Evolutionary conservation across 1,140 invertebrate genomes (phyloP).

Genomic region (Laupala kohalensis): DNA sequence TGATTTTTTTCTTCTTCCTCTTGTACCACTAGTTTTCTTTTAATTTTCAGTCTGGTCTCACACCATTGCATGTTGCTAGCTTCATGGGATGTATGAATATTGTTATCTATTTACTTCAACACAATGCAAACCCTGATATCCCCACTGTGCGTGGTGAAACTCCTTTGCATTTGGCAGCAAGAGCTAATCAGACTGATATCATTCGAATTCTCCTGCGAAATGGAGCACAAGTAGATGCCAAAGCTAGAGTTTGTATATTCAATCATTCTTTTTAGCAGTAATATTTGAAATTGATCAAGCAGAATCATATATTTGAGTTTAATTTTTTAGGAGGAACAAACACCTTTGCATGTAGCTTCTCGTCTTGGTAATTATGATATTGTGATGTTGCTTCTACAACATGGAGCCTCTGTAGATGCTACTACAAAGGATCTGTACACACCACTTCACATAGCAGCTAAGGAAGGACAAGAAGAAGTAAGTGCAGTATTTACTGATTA

Average conservation of each 20-base stretch:
- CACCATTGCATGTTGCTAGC: constrained; percentile 92
- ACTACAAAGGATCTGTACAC: constrained; percentile 91
- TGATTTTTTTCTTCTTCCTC: too few relatives aligned
- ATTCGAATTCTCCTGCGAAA: constrained; percentile 90
- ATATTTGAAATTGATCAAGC: background rate
- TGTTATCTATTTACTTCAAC: constrained; percentile 88
- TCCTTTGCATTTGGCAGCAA: constrained; percentile 88
- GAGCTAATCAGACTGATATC: constrained; percentile 94
- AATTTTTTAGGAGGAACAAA: constrained; percentile 66
- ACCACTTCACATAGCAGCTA: constrained; percentile 92
- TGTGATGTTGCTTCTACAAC: constrained; percentile 78
- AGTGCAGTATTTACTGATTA: too few relatives aligned
- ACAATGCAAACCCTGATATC: constrained; percentile 86
- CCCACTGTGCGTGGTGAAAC: constrained; percentile 94
- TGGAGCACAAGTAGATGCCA: constrained; percentile 88
- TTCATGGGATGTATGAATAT: constrained; percentile 99
- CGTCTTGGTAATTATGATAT: constrained; percentile 87
- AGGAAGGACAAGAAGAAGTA: constrained; percentile 85
- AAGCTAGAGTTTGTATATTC: constrained; percentile 52
- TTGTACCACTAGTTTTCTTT: too few relatives aligned
- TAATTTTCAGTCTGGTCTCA: constrained; percentile 65
- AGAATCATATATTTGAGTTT: background rate
- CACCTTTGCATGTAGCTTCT: constrained; percentile 84
- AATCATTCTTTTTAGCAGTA: background rate
- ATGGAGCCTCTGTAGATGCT: constrained; percentile 75